These are phyloP conservation scores for Leptosomus discolor DNA, from an alignment of 2,113 vertebrate genomes.

Conservation along the genomic window DNA sequence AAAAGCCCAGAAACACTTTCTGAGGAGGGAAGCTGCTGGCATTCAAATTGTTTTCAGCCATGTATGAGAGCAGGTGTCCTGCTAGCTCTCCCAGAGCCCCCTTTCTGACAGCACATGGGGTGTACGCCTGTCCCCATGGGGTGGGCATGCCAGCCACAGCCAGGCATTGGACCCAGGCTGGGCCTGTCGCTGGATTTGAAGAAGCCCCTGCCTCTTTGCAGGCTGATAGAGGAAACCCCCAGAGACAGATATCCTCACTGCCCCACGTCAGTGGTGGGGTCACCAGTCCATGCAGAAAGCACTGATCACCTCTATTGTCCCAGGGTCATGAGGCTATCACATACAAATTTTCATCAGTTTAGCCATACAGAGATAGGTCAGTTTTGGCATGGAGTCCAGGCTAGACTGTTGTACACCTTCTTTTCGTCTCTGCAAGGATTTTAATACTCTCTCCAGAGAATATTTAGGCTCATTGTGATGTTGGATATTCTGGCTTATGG, in stretches of 20 bases:
- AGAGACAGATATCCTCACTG: not conserved
- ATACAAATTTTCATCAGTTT: not conserved
- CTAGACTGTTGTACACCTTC: not conserved
- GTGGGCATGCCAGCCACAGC: not conserved
- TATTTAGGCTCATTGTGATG: not conserved
- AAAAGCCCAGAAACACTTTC: not conserved
- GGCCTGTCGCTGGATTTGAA: not conserved
- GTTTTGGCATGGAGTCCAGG: not conserved
- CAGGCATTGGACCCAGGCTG: not conserved
- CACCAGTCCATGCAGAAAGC: rapidly evolving
- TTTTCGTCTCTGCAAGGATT: not conserved
- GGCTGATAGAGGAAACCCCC: not conserved
- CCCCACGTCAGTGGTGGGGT: not conserved
- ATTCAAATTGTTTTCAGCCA: not conserved
- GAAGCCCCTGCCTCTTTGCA: not conserved
- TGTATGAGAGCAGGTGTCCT: not conserved
- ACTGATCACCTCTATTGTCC: not conserved
- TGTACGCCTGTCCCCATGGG: not conserved
- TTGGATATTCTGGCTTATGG: not conserved
- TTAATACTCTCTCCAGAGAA: not conserved
- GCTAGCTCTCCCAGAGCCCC: not conserved
- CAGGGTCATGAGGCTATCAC: not conserved
- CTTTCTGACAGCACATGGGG: not conserved
- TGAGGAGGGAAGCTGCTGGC: not conserved
- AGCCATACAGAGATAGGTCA: not conserved